phyloP scores from a whole-genome alignment of 2,797 vertebrate species.

The Eidolon dupreanum region DNA sequence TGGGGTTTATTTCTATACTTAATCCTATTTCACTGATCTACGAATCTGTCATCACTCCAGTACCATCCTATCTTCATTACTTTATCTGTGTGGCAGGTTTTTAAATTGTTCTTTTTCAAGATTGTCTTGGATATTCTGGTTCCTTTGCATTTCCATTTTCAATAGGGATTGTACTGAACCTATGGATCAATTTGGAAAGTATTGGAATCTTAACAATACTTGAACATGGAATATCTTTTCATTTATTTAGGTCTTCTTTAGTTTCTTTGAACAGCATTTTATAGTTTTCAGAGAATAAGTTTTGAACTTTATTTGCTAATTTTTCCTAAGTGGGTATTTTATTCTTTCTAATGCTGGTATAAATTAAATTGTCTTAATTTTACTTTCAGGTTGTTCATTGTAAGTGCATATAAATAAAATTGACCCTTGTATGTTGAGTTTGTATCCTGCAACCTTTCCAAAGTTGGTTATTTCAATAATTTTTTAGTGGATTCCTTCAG shows the following conservation, averaged over 20 bases:
- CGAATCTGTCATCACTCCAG: neutral
- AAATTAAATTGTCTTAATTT: neutral
- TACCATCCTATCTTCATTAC: neutral
- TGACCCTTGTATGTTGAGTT: neutral
- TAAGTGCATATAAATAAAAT: neutral
- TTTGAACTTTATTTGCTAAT: neutral
- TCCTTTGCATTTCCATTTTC: neutral
- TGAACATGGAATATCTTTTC: neutral
- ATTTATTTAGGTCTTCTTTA: neutral
- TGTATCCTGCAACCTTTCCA: neutral
- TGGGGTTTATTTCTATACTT: neutral
- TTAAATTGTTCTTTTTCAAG: neutral
- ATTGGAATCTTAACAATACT: neutral
- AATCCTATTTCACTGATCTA: neutral
- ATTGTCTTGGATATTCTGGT: neutral
- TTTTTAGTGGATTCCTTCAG: neutral
- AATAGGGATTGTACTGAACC: neutral
- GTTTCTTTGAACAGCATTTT: neutral
- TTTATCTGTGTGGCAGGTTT: neutral
- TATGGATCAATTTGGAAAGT: neutral
- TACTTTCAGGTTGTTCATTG: neutral
- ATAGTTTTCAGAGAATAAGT: neutral
- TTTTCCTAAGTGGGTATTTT: neutral
- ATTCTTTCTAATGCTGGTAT: neutral
- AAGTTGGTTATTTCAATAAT: neutral